These are phyloP conservation scores for Pluvianellus socialis DNA, from an alignment of 2,113 vertebrate genomes.

Conservation along the genomic window DNA sequence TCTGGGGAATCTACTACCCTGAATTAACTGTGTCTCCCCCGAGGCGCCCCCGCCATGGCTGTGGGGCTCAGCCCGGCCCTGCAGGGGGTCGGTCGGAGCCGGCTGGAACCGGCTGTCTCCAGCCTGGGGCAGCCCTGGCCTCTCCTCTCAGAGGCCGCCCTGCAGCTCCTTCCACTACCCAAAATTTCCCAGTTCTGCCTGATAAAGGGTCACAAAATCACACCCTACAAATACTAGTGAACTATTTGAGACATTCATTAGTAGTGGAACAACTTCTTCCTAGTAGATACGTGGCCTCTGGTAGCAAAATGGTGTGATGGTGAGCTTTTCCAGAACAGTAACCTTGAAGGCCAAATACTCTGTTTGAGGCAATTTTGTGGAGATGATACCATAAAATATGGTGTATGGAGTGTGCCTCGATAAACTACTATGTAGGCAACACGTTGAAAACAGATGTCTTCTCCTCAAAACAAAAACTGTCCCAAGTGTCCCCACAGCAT, in stretches of 20 bases:
- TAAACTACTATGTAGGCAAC: background rate
- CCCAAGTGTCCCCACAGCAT: background rate
- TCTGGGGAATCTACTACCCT: background rate
- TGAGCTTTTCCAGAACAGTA: background rate
- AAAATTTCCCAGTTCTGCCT: background rate
- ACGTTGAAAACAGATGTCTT: background rate
- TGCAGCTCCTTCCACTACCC: background rate
- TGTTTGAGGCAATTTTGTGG: background rate
- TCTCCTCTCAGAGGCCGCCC: background rate
- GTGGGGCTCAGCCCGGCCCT: accelerated
- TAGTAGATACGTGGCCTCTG: background rate
- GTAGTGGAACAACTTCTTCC: background rate
- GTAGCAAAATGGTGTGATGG: background rate
- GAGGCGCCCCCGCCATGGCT: accelerated
- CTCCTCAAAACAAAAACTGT: background rate
- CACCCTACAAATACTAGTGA: background rate
- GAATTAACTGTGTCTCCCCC: accelerated
- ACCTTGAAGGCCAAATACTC: background rate
- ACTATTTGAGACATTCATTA: background rate
- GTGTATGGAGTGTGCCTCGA: accelerated
- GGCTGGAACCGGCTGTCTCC: too few relatives aligned
- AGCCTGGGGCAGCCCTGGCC: background rate
- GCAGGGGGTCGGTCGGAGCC: accelerated
- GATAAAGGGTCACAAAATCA: background rate
- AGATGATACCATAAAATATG: background rate